phyloP scores from a whole-genome alignment of 2,797 vertebrate species.

The Cynodonichthys magdalenae region DNA sequence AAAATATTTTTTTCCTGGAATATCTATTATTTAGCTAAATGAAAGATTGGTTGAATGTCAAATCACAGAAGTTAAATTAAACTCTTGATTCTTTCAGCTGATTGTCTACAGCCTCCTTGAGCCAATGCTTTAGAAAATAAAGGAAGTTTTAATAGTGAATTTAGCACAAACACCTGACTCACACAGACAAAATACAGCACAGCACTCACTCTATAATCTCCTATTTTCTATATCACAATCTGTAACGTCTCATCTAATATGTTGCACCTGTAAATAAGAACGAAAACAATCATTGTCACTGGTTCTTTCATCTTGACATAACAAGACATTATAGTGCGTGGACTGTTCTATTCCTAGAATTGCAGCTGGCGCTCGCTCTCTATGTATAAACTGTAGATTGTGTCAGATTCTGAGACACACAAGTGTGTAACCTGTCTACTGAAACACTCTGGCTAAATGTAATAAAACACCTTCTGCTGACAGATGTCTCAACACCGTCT shows the following conservation, averaged over 20 bases:
- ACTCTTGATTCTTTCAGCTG: constrained; percentile 36
- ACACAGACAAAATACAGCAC: constrained; percentile 6
- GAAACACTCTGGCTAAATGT: constrained; percentile 51
- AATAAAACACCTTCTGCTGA: not conserved
- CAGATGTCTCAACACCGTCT: not conserved
- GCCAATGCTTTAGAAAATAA: constrained; percentile 4
- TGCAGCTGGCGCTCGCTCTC: not conserved
- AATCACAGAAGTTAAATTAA: constrained; percentile 2
- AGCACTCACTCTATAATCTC: not conserved
- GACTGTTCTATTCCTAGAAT: constrained; percentile 2
- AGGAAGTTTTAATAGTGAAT: constrained; percentile 9
- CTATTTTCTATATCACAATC: constrained; percentile 3
- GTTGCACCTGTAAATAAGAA: constrained; percentile 17
- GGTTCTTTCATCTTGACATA: constrained; percentile 1
- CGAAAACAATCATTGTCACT: constrained; percentile 16
- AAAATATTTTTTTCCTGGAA: not conserved
- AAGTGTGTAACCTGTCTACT: constrained; percentile 1
- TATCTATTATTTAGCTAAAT: not conserved
- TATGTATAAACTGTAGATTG: too few species aligned
- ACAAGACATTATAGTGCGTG: constrained; percentile 11
- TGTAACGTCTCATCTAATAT: constrained; percentile 6
- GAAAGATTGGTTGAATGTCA: not conserved
- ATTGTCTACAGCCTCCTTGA: constrained; percentile 71
- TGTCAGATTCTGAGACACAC: constrained; percentile 1
- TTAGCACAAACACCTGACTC: constrained; percentile 36